phyloP scores from a whole-genome alignment of 92 coral and sea anemone genomes.

The Parazoanthus atlanticus region DNA sequence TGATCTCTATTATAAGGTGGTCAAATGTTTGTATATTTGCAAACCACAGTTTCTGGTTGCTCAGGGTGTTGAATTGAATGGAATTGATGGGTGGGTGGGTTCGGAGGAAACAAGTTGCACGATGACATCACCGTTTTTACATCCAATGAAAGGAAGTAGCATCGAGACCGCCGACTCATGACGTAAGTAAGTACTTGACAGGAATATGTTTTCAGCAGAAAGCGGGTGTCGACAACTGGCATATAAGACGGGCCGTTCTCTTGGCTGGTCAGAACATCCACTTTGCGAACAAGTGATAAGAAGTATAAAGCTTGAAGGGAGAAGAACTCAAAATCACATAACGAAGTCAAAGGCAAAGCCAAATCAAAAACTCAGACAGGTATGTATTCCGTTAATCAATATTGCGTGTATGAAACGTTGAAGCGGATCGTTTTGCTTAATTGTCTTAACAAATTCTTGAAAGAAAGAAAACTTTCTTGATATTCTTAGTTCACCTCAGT shows the following conservation, averaged over 20 bases:
- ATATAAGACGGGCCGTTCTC: neutral
- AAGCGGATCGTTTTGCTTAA: neutral
- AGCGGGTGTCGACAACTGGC: neutral
- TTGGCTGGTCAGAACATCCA: neutral
- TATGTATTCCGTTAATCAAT: neutral
- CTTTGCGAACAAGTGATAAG: neutral
- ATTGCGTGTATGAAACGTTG: neutral
- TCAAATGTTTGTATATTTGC: neutral
- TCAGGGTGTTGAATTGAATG: constrained; percentile 17
- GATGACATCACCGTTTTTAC: constrained; percentile 1
- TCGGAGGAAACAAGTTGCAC: neutral
- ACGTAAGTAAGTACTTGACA: neutral
- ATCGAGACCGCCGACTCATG: constrained; percentile 11
- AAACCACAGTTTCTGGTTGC: constrained; percentile 19
- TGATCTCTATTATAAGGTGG: neutral
- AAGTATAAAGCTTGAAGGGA: neutral
- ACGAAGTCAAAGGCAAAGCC: neutral
- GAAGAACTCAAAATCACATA: constrained; percentile 2
- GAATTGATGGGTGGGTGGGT: constrained; percentile 15
- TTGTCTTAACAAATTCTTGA: neutral
- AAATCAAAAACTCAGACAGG: neutral
- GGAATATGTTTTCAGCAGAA: neutral
- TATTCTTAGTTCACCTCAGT: no score
- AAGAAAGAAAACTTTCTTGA: neutral
- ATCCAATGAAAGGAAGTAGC: constrained; percentile 6